Evolutionary conservation across 2,797 vertebrate genomes (phyloP).

Genomic region (Cephalopachus bancanus): DNA sequence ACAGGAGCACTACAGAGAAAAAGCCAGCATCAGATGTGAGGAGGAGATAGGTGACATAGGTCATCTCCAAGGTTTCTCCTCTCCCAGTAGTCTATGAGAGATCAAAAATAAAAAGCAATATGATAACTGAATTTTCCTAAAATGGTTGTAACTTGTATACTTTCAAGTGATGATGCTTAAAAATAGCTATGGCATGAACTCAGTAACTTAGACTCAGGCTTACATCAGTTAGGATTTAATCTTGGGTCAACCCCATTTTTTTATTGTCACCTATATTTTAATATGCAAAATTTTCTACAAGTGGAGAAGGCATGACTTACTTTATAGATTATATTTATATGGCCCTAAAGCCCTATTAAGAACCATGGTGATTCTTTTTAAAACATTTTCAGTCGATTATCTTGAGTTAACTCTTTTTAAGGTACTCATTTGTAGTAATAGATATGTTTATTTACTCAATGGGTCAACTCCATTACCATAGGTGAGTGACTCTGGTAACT

Average conservation of each 20-base stretch:
- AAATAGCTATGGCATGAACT: conserved; percentile 76
- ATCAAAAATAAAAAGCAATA: not conserved
- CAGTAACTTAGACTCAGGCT: conserved; percentile 72
- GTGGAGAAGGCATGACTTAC: conserved; percentile 50
- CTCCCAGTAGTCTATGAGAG: not conserved
- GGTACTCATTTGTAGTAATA: conserved; percentile 39
- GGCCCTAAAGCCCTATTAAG: conserved; percentile 65
- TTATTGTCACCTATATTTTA: conserved; percentile 22
- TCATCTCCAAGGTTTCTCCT: not conserved
- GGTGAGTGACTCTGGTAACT: not conserved
- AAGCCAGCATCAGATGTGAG: not conserved
- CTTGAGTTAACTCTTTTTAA: not conserved
- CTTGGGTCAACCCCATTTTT: conserved; percentile 34
- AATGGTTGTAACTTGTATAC: conserved; percentile 56
- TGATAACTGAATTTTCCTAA: conserved; percentile 67
- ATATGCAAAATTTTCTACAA: conserved; percentile 60
- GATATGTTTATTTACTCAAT: conserved; percentile 4
- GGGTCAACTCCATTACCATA: not conserved
- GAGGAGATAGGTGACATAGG: not conserved
- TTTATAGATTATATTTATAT: conserved; percentile 73
- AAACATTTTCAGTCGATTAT: conserved; percentile 42
- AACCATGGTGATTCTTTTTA: conserved; percentile 71
- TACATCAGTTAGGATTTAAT: conserved; percentile 79
- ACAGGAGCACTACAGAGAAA: not conserved
- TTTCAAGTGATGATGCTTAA: conserved; percentile 80